Percentiles rank a stretch among this genome's conserved stretches.
Evolutionary conservation across 2,113 vertebrate species (phyloP).

Genomic region (Okapia johnstoni): DNA sequence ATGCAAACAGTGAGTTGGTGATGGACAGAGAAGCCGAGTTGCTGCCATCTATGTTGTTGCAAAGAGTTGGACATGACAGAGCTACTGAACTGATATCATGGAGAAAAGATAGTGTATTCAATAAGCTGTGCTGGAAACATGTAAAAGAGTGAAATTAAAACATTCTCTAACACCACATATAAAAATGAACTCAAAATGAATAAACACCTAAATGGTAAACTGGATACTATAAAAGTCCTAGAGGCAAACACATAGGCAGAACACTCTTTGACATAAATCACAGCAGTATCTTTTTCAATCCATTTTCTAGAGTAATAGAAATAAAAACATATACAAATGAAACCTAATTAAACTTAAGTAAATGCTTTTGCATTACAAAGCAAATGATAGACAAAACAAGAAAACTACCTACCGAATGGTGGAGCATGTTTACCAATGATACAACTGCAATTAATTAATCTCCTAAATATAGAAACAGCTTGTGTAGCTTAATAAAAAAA

Average conservation of each 20-base stretch:
- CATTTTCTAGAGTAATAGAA: not conserved
- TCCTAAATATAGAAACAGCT: not conserved
- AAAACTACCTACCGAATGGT: not conserved
- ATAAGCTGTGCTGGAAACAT: not conserved
- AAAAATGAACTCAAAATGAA: not conserved
- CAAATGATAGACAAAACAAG: not conserved
- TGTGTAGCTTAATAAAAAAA: not conserved
- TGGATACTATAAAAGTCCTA: not conserved
- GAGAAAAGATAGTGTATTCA: not conserved
- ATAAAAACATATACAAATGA: not conserved
- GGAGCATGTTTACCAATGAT: not conserved
- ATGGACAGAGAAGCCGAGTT: not conserved
- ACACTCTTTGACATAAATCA: not conserved
- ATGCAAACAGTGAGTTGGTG: not conserved
- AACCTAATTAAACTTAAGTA: not conserved
- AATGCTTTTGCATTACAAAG: not conserved
- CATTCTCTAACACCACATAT: not conserved
- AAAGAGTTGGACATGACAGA: not conserved
- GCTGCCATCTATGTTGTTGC: not conserved
- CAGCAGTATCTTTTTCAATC: not conserved
- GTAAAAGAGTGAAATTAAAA: not conserved
- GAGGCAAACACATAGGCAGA: not conserved
- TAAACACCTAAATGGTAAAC: not conserved
- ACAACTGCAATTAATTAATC: not conserved
- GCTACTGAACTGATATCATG: not conserved